Conservation (phyloP, 2,888 invertebrate species). For the Machimus rusticus region DNA sequence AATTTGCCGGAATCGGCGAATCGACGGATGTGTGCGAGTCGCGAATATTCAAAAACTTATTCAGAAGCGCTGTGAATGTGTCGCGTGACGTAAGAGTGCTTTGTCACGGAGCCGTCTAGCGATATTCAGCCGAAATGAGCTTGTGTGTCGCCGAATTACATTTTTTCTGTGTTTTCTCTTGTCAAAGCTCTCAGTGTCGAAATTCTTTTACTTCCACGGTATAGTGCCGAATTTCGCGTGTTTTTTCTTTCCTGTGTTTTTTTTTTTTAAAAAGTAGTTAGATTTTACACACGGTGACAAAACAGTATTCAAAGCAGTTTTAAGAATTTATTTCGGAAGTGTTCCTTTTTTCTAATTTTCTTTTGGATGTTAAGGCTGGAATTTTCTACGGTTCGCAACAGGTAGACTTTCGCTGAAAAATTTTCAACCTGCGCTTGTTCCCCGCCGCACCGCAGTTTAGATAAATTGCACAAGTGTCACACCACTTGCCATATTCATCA, state of each 20-base stretch:
- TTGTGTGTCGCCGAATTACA: background rate
- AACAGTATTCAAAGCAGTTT: background rate
- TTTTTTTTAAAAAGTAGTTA: background rate
- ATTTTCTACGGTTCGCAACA: background rate
- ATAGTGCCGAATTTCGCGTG: background rate
- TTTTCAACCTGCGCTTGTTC: background rate
- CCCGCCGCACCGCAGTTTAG: background rate
- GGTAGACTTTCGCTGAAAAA: background rate
- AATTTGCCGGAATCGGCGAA: background rate
- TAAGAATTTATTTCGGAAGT: background rate
- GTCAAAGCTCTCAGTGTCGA: background rate
- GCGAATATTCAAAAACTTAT: background rate
- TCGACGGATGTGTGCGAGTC: background rate
- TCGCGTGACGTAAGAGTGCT: slow-evolving; percentile 18
- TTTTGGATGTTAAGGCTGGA: background rate
- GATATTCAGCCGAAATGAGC: background rate
- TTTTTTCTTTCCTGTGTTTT: background rate
- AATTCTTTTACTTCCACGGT: background rate
- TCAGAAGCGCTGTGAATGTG: background rate
- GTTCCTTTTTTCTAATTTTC: background rate
- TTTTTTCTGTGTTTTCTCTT: background rate
- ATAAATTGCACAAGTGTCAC: background rate
- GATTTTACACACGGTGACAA: background rate
- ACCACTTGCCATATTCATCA: background rate
- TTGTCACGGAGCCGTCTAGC: background rate